Evolutionary conservation across 2,113 vertebrate species (phyloP).

Genomic region (Proterorhinus semilunaris): DNA sequence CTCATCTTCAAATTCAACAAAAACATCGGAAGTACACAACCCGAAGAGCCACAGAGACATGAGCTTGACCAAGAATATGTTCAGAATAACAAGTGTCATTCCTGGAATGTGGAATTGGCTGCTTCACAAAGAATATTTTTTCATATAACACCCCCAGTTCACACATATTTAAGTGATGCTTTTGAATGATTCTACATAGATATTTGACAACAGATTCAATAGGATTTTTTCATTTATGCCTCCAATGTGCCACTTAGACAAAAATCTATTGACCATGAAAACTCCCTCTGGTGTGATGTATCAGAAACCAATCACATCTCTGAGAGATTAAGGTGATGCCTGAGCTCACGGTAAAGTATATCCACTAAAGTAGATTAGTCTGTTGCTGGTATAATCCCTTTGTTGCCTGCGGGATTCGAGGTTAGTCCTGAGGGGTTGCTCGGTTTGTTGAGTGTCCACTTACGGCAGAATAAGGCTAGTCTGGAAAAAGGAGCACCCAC

Average conservation of each 20-base stretch:
- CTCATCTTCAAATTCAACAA: conserved; percentile 44
- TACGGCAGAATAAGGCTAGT: conserved; percentile 25
- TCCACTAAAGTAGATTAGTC: conserved; percentile 55
- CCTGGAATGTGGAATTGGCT: conserved; percentile 50
- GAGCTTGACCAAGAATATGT: conserved; percentile 37
- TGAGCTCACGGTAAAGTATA: conserved; percentile 40
- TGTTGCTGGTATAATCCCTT: conserved; percentile 58
- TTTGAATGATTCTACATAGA: conserved; percentile 49
- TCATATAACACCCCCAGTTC: conserved; percentile 48
- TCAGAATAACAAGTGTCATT: conserved; percentile 54
- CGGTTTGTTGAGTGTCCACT: conserved; percentile 37
- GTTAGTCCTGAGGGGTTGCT: conserved; percentile 46
- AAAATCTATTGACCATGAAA: background rate
- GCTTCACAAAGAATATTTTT: conserved; percentile 29
- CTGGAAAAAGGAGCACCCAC: conserved; percentile 16
- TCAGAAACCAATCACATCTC: conserved; percentile 48
- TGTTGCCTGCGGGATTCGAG: conserved; percentile 58
- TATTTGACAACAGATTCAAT: conserved; percentile 44
- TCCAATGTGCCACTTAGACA: background rate
- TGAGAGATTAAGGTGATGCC: conserved; percentile 26
- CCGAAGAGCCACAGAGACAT: conserved; percentile 47
- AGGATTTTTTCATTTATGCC: too few relatives aligned
- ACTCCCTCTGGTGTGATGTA: conserved; percentile 43
- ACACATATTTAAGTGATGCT: conserved; percentile 34
- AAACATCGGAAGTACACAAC: conserved; percentile 48